Evolutionary conservation across 2,888 invertebrate genomes (phyloP).

Genomic region (Agrotis clavis): DNA sequence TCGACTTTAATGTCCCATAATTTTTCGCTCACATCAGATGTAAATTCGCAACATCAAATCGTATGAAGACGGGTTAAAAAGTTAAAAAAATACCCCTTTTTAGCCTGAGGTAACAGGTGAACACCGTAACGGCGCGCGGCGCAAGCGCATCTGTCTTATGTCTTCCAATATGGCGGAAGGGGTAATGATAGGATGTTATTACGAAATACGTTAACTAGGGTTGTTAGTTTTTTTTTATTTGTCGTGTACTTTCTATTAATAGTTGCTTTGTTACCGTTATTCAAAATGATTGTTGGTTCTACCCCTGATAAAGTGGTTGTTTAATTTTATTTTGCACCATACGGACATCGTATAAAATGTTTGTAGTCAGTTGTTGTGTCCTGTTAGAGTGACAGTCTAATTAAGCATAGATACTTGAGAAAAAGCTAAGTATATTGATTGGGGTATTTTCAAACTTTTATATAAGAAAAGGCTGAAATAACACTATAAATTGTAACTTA

Average conservation of each 20-base stretch:
- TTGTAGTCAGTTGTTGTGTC: no score
- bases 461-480: no score
- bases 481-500: no score
- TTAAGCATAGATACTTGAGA: no score
- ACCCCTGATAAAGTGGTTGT: neutral
- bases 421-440: no score
- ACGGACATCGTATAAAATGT: no score
- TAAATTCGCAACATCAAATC: slow-evolving; percentile 51
- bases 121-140: slow-evolving; percentile 60
- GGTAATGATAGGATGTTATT: slow-evolving; percentile 53
- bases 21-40: slow-evolving; percentile 43
- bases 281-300: neutral
- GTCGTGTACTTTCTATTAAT: slow-evolving; percentile 6
- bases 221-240: slow-evolving; percentile 10
- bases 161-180: slow-evolving; percentile 51
- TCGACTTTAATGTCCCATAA: slow-evolving; percentile 39
- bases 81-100: slow-evolving; percentile 29
- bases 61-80: slow-evolving; percentile 27
- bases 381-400: no score
- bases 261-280: neutral
- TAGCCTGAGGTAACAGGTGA: slow-evolving; percentile 55
- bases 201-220: slow-evolving; percentile 56
- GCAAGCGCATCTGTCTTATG: slow-evolving; percentile 48
- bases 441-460: no score
- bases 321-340: neutral